Conservation (phyloP, 2,888 invertebrate genomes). For the Eurytoma californica region DNA sequence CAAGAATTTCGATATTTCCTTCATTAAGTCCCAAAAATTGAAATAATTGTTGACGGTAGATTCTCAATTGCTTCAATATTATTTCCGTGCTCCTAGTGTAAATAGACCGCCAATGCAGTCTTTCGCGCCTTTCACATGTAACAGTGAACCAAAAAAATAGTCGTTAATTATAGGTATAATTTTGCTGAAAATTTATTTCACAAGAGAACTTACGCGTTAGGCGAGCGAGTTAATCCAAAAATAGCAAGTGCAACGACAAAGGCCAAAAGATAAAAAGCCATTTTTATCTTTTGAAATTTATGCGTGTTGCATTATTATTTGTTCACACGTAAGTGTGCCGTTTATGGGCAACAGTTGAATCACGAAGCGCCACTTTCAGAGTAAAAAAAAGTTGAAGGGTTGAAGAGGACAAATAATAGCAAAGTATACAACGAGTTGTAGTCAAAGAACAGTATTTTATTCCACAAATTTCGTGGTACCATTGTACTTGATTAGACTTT, state of each 20-base stretch:
- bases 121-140: slow-evolving; percentile 40
- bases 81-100: slow-evolving; percentile 16
- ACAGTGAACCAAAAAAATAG: neutral
- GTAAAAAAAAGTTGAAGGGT: slow-evolving; percentile 15
- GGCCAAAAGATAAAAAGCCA: slow-evolving; percentile 63
- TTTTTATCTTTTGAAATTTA: slow-evolving; percentile 56
- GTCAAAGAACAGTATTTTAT: slow-evolving; percentile 55
- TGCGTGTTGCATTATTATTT: slow-evolving; percentile 39
- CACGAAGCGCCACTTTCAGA: slow-evolving; percentile 33
- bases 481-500: slow-evolving; percentile 49
- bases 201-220: slow-evolving; percentile 61
- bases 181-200: neutral
- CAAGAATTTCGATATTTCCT: neutral
- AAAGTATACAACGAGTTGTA: slow-evolving; percentile 33
- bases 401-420: slow-evolving; percentile 12
- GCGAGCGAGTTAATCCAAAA: slow-evolving; percentile 63
- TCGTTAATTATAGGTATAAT: neutral
- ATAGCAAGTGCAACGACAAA: slow-evolving; percentile 60
- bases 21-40: neutral
- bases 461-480: slow-evolving; percentile 47
- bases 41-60: neutral
- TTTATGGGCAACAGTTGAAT: slow-evolving; percentile 39
- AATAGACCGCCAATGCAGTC: slow-evolving; percentile 34
- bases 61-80: slow-evolving; percentile 6
- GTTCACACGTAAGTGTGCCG: slow-evolving; percentile 42